phyloP scores from a whole-genome alignment of 2,113 vertebrate genomes.

The Budorcas taxicolor region DNA sequence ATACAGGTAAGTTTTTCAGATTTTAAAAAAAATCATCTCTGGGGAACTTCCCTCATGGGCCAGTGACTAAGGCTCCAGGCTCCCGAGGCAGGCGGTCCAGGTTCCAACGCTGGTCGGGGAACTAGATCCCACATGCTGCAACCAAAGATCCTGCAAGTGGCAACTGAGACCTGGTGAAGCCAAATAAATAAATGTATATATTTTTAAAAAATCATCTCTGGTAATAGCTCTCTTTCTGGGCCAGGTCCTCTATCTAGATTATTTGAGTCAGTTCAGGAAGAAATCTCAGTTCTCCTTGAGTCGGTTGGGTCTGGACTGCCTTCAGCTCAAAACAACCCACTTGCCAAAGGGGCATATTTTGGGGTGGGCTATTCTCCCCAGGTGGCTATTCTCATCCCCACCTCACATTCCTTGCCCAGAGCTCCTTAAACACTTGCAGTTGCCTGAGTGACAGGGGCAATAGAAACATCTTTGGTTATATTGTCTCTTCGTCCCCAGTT shows the following conservation, averaged over 20 bases:
- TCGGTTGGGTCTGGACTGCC: neutral
- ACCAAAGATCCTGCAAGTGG: neutral
- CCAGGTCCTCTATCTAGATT: neutral
- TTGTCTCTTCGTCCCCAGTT: neutral
- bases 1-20: neutral
- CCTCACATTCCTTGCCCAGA: neutral
- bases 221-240: neutral
- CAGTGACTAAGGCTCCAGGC: neutral
- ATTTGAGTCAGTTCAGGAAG: neutral
- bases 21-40: neutral
- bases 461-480: neutral
- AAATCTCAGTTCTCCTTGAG: neutral
- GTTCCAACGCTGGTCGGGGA: neutral
- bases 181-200: neutral
- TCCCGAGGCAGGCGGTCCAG: rapidly evolving
- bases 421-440: neutral
- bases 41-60: neutral
- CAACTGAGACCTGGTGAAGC: neutral
- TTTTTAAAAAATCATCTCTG: neutral
- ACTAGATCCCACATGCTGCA: neutral
- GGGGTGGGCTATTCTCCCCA: neutral
- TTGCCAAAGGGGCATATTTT: neutral
- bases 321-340: neutral
- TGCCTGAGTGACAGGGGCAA: neutral
- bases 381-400: neutral